Evolutionary conservation across 2,797 vertebrate genomes (phyloP).

Genomic region (Molothrus aeneus): DNA sequence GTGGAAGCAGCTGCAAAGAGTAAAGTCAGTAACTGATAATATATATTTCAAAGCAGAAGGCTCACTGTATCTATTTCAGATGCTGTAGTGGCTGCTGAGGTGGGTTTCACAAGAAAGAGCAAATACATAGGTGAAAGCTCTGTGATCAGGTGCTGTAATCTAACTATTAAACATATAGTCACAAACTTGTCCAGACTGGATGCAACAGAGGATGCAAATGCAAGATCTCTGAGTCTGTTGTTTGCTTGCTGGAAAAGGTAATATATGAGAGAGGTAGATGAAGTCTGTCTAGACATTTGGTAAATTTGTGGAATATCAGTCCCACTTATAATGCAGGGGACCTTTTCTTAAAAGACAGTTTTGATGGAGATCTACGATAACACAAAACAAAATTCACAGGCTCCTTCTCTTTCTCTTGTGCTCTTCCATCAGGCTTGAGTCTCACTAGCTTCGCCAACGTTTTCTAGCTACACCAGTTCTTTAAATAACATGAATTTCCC

Average conservation of each 20-base stretch:
- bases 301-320: not conserved
- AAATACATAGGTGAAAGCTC: not conserved
- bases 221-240: accelerated
- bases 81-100: not conserved
- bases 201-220: not conserved
- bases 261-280: accelerated
- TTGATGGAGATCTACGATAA: not conserved
- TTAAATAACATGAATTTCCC: not conserved
- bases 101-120: not conserved
- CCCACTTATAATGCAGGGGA: not conserved
- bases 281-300: not conserved
- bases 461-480: not conserved
- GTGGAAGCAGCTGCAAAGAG: not conserved
- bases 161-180: not conserved
- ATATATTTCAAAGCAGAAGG: not conserved
- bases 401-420: not conserved
- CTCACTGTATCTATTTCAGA: not conserved
- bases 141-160: not conserved
- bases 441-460: not conserved
- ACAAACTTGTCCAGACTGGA: not conserved
- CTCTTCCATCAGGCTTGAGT: not conserved
- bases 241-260: not conserved
- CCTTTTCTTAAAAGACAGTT: not conserved
- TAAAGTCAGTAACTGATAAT: not conserved
- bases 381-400: not conserved